Evolutionary conservation across 1,140 invertebrate genomes (phyloP).

Genomic region (Campoletis sonorensis): DNA sequence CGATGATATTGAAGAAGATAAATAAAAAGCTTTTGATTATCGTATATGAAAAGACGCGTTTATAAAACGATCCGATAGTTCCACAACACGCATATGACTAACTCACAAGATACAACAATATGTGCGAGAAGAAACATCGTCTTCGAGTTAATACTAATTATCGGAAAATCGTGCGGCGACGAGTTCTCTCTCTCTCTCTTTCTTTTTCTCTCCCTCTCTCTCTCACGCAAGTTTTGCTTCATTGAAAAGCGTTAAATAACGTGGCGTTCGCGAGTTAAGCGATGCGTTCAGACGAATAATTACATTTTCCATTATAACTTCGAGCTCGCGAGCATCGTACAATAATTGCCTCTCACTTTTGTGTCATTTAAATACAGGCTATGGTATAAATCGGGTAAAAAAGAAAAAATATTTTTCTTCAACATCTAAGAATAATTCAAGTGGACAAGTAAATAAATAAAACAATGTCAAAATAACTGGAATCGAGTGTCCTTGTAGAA

Average conservation of each 20-base stretch:
- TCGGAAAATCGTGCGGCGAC: constrained; percentile 63
- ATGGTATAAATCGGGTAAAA: neutral
- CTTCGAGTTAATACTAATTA: constrained; percentile 62
- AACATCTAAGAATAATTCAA: neutral
- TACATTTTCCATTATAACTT: constrained; percentile 45
- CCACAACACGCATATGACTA: constrained; percentile 20
- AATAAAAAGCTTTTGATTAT: too few species aligned
- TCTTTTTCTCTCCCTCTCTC: too few species aligned
- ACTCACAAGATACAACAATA: constrained; percentile 48
- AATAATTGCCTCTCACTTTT: constrained; percentile 33
- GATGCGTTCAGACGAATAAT: constrained; percentile 68
- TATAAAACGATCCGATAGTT: neutral
- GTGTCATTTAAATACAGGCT: neutral
- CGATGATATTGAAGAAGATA: neutral
- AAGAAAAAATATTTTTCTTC: neutral
- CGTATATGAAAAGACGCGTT: too few species aligned
- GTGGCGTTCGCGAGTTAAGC: constrained; percentile 50
- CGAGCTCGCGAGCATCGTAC: constrained; percentile 16
- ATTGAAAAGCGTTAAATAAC: constrained; percentile 73
- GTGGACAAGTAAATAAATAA: too few species aligned
- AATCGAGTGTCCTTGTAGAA: too few species aligned
- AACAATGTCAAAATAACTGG: too few species aligned
- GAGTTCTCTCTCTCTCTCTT: too few species aligned
- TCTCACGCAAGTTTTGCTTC: constrained; percentile 41
- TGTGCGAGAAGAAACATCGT: constrained; percentile 50